Base-by-base conservation (phyloP, 2,113 vertebrate species). In the Polyodon spathula region DNA sequence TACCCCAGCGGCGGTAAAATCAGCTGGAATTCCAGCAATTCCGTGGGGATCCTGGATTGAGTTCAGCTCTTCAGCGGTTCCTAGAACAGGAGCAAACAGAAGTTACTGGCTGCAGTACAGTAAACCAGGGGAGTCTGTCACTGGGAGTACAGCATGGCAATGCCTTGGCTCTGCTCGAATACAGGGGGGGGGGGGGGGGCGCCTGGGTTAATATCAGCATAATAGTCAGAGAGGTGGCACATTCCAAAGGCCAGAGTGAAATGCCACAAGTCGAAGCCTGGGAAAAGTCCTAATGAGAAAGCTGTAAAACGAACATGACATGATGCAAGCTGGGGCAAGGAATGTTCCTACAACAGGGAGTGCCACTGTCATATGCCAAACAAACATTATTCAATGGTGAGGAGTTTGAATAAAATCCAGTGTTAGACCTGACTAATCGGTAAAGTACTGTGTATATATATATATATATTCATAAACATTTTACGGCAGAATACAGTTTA, bases 181-280 rank as follows among this genome's bases (percentile, higher is more conserved):
- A 56, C 53, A 6, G 2, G 11, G n/a, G 2, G 63, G 1, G 11
- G 10, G 54, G 40, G 58, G 59, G 40, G n/a, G 37, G 41, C 27
- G 37, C 2, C 37, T 59, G 10, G 58, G 65, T 70, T 48, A 70
- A 74, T 82, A 72, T 81, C 76, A 10, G 46, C 63, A 68, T 53
- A 6, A 4, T 10, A 11, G 71, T 40, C 44, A 27, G 38, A 48
- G 67, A 76, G 74, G 76, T 83, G 82, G 60, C 68, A 81, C 73
- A 84, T 86, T 85, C 79, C 72, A 66, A 71, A 62, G 17, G 43
- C 14, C 4, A 37, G 3, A 66, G 78, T 61, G 73, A 86, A 88
- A 86, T 84, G 74, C 68, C 74, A 63, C 81, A 84, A 63, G 39
- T 61, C 59, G 41, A 67, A 74, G 65, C 38, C 37, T 61, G 37